Base-by-base conservation (phyloP, 2,113 vertebrate species). In the Triplophysa rosa region DNA sequence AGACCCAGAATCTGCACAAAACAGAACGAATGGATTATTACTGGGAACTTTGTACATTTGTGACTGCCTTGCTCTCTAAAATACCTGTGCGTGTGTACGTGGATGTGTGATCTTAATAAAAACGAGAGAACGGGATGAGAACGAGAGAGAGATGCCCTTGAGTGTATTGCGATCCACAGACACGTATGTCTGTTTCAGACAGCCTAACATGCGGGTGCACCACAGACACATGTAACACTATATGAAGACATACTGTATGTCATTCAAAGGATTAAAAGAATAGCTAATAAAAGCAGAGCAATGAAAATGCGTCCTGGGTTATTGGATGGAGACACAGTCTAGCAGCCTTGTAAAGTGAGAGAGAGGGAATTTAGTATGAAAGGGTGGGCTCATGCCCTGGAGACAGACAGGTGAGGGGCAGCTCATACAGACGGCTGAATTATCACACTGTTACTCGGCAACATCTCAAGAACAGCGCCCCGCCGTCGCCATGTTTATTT, bases 11-110 rank as follows among this genome's bases (percentile, higher is more conserved):
- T 96, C 95, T 96, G 94, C 93, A 93, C 83, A 95, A 95, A 97
- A 98, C 95, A 96, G 95, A 97, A 97, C 96, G 94, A 96, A 96
- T 96, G 95, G 96, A 97, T 98, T 98, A 98, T 96, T 95, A 95
- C 92, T 93, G 92, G 92, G 92, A 96, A 96, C 94, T 96, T 94
- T 94, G 93, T 92, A 94, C 91, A 90, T 95, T 95, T 96, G 95
- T 94, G 94, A 97, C 94, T 94, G 93, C 93, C 94, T 95, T 92
- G 94, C 94, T 96, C 95, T 94, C 94, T 95, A 94, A 95, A 94
- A 93, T 91, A 93, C 92, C 90, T 77, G 78, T 69, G 56, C 29
- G 73, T 81, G 78, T 69, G 75, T 81, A 69, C 82, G 73, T 79
- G 64, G 67, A 67, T 68, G 81, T 77, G 74, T 80, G 33, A n/a